A percentile compares a stretch with the other conserved stretches of the same genome.
Evolutionary conservation across 1,140 invertebrate genomes (phyloP).

Genomic region (Argopecten irradians): DNA sequence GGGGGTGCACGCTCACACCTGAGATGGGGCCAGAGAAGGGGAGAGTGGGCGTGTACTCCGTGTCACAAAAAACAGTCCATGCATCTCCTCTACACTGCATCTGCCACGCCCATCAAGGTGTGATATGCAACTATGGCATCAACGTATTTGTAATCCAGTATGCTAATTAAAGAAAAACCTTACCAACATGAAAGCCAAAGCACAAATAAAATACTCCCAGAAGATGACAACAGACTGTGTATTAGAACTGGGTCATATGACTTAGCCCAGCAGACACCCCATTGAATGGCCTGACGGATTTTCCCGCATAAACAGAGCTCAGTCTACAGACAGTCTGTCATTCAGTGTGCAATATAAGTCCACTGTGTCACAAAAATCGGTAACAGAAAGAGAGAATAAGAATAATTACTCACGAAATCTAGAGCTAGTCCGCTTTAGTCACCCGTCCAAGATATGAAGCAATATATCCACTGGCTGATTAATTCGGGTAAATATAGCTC

Average conservation of each 20-base stretch:
- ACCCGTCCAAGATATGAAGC: slow-evolving; percentile 20
- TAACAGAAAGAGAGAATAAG: background rate
- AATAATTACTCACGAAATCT: slow-evolving; percentile 17
- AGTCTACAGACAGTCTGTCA: background rate
- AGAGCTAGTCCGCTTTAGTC: background rate
- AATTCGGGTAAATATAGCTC: background rate
- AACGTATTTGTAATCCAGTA: background rate
- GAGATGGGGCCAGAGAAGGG: background rate
- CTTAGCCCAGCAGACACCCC: background rate
- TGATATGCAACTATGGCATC: background rate
- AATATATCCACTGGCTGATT: background rate
- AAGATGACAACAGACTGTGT: background rate
- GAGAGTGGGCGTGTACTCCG: background rate
- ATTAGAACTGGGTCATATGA: slow-evolving; percentile 16
- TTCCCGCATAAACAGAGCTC: background rate
- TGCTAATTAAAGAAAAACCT: background rate
- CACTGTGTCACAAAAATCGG: background rate
- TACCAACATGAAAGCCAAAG: background rate
- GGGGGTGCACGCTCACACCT: background rate
- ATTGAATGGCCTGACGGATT: background rate
- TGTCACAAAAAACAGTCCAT: background rate
- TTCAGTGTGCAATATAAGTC: background rate
- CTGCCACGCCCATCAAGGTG: background rate
- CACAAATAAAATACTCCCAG: background rate
- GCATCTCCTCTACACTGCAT: too few species aligned